phyloP scores from a whole-genome alignment of 2,888 invertebrate species.

The Cecidostiba fungosa region DNA sequence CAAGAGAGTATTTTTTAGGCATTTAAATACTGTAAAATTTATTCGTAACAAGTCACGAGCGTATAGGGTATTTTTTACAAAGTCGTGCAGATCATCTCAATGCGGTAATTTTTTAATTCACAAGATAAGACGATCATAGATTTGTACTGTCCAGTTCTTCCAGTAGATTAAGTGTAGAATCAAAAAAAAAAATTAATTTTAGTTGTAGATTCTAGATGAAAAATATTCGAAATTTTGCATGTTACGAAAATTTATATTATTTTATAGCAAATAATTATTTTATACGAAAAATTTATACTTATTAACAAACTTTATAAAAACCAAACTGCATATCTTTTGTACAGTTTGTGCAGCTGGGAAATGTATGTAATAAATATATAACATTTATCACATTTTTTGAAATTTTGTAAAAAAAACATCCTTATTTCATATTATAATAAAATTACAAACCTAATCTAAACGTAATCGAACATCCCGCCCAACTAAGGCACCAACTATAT shows the following conservation, averaged over 20 bases:
- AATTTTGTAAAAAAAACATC: too few relatives aligned
- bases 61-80: slow-evolving; percentile 50
- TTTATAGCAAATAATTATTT: slow-evolving; percentile 62
- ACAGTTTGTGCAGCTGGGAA: slow-evolving; percentile 47
- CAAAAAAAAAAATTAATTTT: slow-evolving; percentile 52
- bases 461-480: too few relatives aligned
- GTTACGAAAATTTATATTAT: slow-evolving; percentile 62
- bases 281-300: slow-evolving; percentile 56
- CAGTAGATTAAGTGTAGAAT: slow-evolving; percentile 61
- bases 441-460: too few relatives aligned
- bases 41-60: slow-evolving; percentile 52
- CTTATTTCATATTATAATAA: too few relatives aligned
- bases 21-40: slow-evolving; percentile 59
- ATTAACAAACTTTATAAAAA: slow-evolving; percentile 57
- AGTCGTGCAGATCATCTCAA: slow-evolving; percentile 48
- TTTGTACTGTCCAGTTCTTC: slow-evolving; percentile 62
- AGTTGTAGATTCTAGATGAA: slow-evolving; percentile 53
- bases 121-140: slow-evolving; percentile 47
- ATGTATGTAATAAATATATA: slow-evolving; percentile 59
- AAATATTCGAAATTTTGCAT: slow-evolving; percentile 50
- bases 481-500: too few relatives aligned
- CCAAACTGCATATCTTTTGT: slow-evolving; percentile 55
- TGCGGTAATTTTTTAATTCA: slow-evolving; percentile 44
- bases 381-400: neutral
- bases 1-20: slow-evolving; percentile 59